Evolutionary conservation across 2,888 invertebrate species (phyloP).

Genomic region (Baccha elongata): DNA sequence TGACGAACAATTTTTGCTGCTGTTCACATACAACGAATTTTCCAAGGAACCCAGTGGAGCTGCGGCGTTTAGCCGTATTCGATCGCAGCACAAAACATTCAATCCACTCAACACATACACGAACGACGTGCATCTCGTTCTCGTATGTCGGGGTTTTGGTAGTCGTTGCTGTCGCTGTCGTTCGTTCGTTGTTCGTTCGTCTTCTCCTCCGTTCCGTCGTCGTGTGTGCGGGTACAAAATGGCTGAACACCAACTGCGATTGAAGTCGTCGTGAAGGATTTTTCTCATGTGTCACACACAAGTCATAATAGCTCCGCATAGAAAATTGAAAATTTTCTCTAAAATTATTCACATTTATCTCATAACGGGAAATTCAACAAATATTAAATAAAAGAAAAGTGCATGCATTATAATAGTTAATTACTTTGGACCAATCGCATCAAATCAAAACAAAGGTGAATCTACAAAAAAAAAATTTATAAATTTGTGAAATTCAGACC

Average conservation of each 20-base stretch:
- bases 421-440: slow-evolving; percentile 71
- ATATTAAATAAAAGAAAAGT: slow-evolving; percentile 58
- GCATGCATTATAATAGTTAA: slow-evolving; percentile 54
- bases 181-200: slow-evolving; percentile 49
- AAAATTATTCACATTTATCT: slow-evolving; percentile 50
- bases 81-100: slow-evolving; percentile 75
- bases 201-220: slow-evolving; percentile 64
- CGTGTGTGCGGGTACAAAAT: slow-evolving; percentile 72
- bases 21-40: slow-evolving; percentile 74
- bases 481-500: slow-evolving; percentile 66
- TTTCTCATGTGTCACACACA: slow-evolving; percentile 74
- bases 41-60: slow-evolving; percentile 76
- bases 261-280: slow-evolving; percentile 73
- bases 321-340: slow-evolving; percentile 69
- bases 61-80: slow-evolving; percentile 76
- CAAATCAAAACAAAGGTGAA: slow-evolving; percentile 72
- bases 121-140: slow-evolving; percentile 56
- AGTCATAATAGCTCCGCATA: slow-evolving; percentile 72
- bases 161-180: slow-evolving; percentile 64
- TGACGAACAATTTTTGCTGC: slow-evolving; percentile 72
- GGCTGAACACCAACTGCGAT: slow-evolving; percentile 74
- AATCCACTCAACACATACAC: slow-evolving; percentile 75
- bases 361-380: slow-evolving; percentile 26
- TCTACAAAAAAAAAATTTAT: slow-evolving; percentile 45
- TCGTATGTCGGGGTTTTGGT: slow-evolving; percentile 64